phyloP scores from a whole-genome alignment of 2,797 vertebrate genomes.

The Eleutherodactylus coqui region DNA sequence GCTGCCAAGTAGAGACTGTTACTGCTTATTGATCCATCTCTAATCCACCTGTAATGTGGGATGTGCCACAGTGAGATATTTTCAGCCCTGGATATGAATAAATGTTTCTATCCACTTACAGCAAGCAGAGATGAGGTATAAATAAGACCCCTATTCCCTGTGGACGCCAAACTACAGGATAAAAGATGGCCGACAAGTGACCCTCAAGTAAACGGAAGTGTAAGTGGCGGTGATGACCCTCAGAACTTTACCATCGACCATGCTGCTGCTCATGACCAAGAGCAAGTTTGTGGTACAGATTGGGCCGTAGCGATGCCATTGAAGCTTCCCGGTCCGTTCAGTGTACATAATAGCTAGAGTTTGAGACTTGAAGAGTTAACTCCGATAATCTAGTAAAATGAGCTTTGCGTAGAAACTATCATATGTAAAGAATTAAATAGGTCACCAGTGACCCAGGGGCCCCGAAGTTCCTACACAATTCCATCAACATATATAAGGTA shows the following conservation, averaged over 20 bases:
- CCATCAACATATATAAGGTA: constrained; percentile 11
- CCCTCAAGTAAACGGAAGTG: no score
- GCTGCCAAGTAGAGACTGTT: no score
- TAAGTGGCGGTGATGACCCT: background rate
- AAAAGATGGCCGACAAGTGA: background rate
- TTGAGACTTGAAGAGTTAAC: background rate
- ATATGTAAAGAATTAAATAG: constrained; percentile 33
- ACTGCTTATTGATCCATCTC: no score
- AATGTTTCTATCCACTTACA: no score
- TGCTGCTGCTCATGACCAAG: background rate
- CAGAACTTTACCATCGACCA: background rate
- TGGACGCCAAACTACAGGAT: background rate
- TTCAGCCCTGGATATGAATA: no score
- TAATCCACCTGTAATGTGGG: no score
- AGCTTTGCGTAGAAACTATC: constrained; percentile 16
- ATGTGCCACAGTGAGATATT: no score
- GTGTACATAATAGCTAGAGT: background rate
- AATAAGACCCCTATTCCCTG: no score
- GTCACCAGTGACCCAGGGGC: constrained; percentile 39
- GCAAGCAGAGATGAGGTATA: no score
- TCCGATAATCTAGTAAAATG: background rate
- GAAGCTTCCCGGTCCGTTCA: background rate
- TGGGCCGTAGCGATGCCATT: background rate
- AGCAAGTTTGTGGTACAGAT: background rate
- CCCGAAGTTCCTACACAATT: background rate